Base-by-base conservation (phyloP, 2,797 vertebrate genomes). In the Eupleurogrammus muticus region DNA sequence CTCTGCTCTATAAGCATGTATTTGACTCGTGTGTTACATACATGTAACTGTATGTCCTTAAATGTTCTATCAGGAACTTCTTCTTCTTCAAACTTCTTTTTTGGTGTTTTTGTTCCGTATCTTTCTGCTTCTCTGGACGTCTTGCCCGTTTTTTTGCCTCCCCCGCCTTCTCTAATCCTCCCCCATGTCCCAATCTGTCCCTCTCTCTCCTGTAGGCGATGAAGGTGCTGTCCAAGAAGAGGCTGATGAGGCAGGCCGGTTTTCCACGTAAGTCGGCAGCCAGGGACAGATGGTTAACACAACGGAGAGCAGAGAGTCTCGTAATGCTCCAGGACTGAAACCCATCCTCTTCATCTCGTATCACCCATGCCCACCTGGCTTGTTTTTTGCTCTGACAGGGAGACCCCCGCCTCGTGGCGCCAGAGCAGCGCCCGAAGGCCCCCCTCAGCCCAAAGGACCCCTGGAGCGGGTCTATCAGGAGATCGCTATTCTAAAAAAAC, bases 151-250 rank as follows among this genome's bases (percentile, higher is more conserved):
- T 65, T 52, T 34, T 70, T 34, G 10, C 46, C 16, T 70, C 63
- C 58, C 5, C 32, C n/a, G 68, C 66, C 66, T 70, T 59, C 65
- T 84, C 58, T 62, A 23, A 51, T 73, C 58, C 34, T 74, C 71
- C 67, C 48, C 28, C 28, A 28, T 70, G 32, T 72, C 72, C 42
- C 35, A 76, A 66, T 60, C 69, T 72, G 58, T 61, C 44, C 19
- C 3, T 48, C 12, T 60, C 47, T 66, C 11, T 87, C 73, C 73
- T 86, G 53, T 87, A 99, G 98, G 98, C 98, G 75, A 99, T 99
- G 98, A 99, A 99, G 88, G 97, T 99, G 79, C 92, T 99, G 83
- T 99, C 98, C 82, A 99, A 99, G 89, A 98, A 95, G 94, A 97
- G 95, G 90, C 93, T 99, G 92, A 96, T 99, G 95, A 95, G 97